These are phyloP conservation scores for Lamprologus speciosus DNA, from an alignment of 2,113 vertebrate genomes.

Conservation along the genomic window DNA sequence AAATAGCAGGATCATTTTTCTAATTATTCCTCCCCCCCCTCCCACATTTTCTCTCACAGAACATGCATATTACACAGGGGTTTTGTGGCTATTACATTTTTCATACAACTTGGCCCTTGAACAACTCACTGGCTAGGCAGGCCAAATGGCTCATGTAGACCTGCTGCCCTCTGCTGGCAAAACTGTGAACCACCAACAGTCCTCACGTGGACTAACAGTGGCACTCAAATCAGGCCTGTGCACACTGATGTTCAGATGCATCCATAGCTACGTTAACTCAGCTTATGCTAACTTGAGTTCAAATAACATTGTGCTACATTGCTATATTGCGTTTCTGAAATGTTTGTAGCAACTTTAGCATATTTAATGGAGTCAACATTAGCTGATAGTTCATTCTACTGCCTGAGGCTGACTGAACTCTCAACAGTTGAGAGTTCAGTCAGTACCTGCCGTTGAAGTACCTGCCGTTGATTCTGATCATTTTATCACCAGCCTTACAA, in stretches of 20 bases:
- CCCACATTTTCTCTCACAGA: neutral
- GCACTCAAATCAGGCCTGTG: neutral
- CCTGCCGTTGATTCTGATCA: neutral
- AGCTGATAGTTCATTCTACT: neutral
- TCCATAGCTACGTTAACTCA: neutral
- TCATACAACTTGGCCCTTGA: neutral
- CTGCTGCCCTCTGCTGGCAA: constrained; percentile 31
- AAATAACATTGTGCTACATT: neutral
- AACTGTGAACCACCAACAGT: neutral
- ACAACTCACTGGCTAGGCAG: neutral
- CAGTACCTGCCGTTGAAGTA: neutral
- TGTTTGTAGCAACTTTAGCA: neutral
- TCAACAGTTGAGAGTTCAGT: neutral
- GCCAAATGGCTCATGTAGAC: neutral
- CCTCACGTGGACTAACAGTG: neutral
- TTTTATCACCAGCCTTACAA: neutral
- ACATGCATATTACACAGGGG: constrained; percentile 4
- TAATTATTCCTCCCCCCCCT: neutral
- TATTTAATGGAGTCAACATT: neutral
- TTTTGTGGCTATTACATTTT: constrained; percentile 5
- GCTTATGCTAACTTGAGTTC: neutral
- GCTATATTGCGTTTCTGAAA: neutral
- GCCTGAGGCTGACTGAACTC: neutral
- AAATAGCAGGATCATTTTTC: constrained; percentile 25
- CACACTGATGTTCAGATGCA: neutral